phyloP scores from a whole-genome alignment of 2,888 invertebrate genomes.

The Plusia festucae region DNA sequence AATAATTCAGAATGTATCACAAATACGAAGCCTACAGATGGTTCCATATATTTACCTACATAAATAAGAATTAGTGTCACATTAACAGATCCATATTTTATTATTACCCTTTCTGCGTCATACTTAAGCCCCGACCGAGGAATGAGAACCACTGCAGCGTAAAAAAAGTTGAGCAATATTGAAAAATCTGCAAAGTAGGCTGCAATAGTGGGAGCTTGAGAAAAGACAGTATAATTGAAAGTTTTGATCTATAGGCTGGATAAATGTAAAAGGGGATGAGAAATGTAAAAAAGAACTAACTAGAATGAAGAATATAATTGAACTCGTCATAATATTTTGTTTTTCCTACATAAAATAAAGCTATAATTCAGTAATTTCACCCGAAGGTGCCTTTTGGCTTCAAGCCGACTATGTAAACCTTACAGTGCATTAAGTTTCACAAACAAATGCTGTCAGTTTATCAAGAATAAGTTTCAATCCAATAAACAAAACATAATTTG shows the following conservation, averaged over 20 bases:
- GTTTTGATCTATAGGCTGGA: neutral
- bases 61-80: neutral
- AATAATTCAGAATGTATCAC: slow-evolving; percentile 3
- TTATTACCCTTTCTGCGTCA: neutral
- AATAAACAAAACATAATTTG: too few relatives aligned
- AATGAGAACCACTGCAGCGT: neutral
- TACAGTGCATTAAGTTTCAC: too few relatives aligned
- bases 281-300: neutral
- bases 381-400: too few relatives aligned
- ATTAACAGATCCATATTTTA: neutral
- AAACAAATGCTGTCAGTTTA: too few relatives aligned
- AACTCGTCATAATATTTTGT: too few relatives aligned
- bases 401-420: too few relatives aligned
- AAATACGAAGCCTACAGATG: neutral
- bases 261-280: neutral
- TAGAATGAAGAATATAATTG: too few relatives aligned
- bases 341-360: too few relatives aligned
- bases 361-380: too few relatives aligned
- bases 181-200: neutral
- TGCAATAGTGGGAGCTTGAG: neutral
- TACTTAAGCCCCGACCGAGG: neutral
- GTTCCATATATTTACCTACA: neutral
- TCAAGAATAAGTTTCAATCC: too few relatives aligned
- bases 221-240: neutral
- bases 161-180: neutral